Evolutionary conservation across 2,888 invertebrate species (phyloP).

Genomic region (Beris morrisii): DNA sequence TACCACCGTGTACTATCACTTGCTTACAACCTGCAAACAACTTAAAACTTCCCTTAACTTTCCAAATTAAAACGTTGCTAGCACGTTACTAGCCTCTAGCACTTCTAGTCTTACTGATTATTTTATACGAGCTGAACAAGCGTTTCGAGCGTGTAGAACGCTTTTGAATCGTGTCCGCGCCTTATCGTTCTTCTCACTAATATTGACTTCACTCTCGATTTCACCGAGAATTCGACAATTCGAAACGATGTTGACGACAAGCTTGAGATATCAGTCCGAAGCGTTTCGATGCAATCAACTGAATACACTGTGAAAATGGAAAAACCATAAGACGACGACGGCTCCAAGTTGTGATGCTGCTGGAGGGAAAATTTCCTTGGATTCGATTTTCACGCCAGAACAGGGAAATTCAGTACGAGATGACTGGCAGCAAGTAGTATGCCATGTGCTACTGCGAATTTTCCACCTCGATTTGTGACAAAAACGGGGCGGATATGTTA

Average conservation of each 20-base stretch:
- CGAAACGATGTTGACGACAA: conserved; percentile 6
- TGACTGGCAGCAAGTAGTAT: conserved; percentile 3
- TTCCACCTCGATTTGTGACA: conserved; percentile 18
- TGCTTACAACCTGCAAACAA: no score
- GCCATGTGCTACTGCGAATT: conserved; percentile 21
- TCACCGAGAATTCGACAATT: conserved; percentile 27
- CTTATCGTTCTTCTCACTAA: no score
- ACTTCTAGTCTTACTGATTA: no score
- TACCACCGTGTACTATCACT: no score
- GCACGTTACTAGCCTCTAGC: no score
- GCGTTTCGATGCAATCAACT: conserved; percentile 25
- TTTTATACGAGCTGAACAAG: no score
- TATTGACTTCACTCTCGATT: conserved; percentile 11
- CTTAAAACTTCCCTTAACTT: no score
- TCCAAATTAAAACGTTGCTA: no score
- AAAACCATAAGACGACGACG: conserved; percentile 9
- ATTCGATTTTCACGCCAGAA: neutral
- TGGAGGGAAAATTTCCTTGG: conserved; percentile 24
- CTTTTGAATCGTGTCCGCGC: no score
- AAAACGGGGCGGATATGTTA: neutral
- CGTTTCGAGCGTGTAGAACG: no score
- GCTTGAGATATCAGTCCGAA: conserved; percentile 14
- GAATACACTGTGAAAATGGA: conserved; percentile 19
- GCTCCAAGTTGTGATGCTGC: conserved; percentile 22
- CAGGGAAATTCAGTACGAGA: conserved; percentile 12